A percentile compares a stretch with the other conserved stretches of the same genome.
phyloP scores from a whole-genome alignment of 2,113 vertebrate genomes.

The Hippocampus barbouri region DNA sequence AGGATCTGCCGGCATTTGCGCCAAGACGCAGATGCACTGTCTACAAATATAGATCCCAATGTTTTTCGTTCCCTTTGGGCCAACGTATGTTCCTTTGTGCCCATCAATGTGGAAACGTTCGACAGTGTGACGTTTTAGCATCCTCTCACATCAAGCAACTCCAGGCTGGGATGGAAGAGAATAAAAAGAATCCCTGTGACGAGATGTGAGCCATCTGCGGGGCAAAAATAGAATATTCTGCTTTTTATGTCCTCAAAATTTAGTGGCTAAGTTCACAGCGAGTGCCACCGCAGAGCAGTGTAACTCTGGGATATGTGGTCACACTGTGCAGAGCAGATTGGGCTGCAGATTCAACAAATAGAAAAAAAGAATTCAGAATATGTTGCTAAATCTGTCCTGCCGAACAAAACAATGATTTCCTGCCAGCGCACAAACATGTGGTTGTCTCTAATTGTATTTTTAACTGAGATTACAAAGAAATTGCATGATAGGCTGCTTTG shows the following conservation, averaged over 20 bases:
- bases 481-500: not conserved
- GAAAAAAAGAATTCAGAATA: slow-evolving; percentile 6
- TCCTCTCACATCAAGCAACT: slow-evolving; percentile 32
- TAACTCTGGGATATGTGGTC: slow-evolving; percentile 31
- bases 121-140: slow-evolving; percentile 34
- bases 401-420: slow-evolving; percentile 11
- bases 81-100: not conserved
- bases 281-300: slow-evolving; percentile 32
- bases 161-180: slow-evolving; percentile 38
- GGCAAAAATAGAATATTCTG: slow-evolving; percentile 35
- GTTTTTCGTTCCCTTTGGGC: not conserved
- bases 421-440: slow-evolving; percentile 1
- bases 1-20: not conserved
- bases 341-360: slow-evolving; percentile 24
- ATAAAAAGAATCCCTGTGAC: slow-evolving; percentile 24
- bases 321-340: slow-evolving; percentile 15
- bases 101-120: slow-evolving; percentile 27
- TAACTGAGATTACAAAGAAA: not conserved
- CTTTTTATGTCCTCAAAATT: slow-evolving; percentile 32
- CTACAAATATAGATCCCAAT: not conserved
- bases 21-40: no score
- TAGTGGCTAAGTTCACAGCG: slow-evolving; percentile 39
- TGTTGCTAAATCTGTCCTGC: slow-evolving; percentile 17
- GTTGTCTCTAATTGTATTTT: slow-evolving; percentile 1
- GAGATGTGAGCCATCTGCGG: slow-evolving; percentile 24